phyloP scores from a whole-genome alignment of 2,797 vertebrate species.

The Liasis olivaceus region DNA sequence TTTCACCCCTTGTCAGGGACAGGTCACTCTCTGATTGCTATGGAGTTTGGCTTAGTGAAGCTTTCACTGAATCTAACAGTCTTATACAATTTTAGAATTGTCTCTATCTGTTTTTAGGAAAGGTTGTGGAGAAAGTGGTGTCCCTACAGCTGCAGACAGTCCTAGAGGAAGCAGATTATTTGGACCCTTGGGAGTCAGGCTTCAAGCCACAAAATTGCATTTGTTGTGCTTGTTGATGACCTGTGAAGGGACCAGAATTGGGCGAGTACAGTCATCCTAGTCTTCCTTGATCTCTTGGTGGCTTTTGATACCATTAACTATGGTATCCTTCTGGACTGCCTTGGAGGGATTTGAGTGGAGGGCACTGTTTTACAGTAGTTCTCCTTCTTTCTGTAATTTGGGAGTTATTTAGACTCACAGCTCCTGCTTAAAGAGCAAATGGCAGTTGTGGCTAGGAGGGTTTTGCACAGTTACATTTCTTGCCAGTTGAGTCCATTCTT shows the following conservation, averaged over 20 bases:
- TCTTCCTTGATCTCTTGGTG: background rate
- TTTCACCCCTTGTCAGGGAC: background rate
- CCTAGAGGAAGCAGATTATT: background rate
- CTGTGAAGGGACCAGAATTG: background rate
- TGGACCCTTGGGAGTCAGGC: background rate
- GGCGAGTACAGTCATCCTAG: background rate
- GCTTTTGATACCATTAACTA: background rate
- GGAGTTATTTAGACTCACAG: too few species aligned
- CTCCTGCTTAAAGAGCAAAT: too few species aligned
- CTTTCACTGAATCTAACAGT: background rate
- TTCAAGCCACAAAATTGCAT: background rate
- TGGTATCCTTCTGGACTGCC: background rate
- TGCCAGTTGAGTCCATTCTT: too few species aligned
- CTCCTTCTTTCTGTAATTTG: too few species aligned
- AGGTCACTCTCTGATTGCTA: background rate
- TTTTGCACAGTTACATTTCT: too few species aligned
- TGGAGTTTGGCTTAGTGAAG: background rate
- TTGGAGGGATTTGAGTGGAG: background rate
- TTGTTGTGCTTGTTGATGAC: background rate
- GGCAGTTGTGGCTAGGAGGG: too few species aligned
- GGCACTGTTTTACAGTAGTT: background rate
- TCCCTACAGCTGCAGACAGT: background rate
- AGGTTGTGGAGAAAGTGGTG: background rate
- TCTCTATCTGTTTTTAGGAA: background rate
- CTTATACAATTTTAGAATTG: background rate